A percentile compares a stretch with the other conserved stretches of the same genome.
Evolutionary conservation across 2,113 vertebrate genomes (phyloP).

Genomic region (Labeo catla): DNA sequence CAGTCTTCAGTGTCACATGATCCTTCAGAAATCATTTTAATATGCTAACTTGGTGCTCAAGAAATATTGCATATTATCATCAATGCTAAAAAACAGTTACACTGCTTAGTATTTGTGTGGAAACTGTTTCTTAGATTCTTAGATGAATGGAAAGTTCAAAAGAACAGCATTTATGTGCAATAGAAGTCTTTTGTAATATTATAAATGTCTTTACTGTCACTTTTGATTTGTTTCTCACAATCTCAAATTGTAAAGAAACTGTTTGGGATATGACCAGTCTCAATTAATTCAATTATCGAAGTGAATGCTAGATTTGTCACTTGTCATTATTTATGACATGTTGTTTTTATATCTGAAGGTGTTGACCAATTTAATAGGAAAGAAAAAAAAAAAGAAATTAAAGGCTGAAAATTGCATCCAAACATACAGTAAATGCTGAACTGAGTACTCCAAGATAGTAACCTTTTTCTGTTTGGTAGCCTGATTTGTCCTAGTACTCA

Average conservation of each 20-base stretch:
- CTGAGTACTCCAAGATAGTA: not conserved
- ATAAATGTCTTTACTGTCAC: no score
- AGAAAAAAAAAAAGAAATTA: not conserved
- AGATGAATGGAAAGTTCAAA: no score
- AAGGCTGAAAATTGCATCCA: not conserved
- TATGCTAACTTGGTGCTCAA: no score
- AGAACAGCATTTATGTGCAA: no score
- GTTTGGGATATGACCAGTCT: not conserved
- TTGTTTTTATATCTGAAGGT: not conserved
- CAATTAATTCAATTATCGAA: not conserved
- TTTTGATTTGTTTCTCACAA: not conserved
- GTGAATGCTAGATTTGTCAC: not conserved
- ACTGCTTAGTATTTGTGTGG: no score
- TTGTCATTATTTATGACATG: not conserved
- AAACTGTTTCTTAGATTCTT: no score
- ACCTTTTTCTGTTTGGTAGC: not conserved
- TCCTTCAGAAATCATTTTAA: not conserved
- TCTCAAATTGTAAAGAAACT: not conserved
- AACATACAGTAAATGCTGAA: not conserved
- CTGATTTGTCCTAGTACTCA: not conserved
- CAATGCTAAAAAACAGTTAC: no score
- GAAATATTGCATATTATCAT: no score
- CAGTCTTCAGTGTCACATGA: not conserved
- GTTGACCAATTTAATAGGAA: not conserved
- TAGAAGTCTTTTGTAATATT: no score